A percentile compares a stretch with the other conserved stretches of the same genome.
These are phyloP conservation scores for Andrena fulva DNA, from an alignment of 2,888 invertebrate genomes.

Conservation along the genomic window DNA sequence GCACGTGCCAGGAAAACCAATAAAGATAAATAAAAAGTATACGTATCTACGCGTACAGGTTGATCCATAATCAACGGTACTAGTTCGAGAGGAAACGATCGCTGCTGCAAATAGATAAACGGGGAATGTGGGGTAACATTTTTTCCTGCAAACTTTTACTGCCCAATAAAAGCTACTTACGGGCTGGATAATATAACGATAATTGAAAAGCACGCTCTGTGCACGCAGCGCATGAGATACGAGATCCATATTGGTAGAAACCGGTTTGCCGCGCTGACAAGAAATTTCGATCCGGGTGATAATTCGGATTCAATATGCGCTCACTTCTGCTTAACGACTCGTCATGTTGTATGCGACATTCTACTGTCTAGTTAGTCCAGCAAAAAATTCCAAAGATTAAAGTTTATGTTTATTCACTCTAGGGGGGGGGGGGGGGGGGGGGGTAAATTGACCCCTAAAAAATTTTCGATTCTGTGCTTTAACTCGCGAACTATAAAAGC, in stretches of 20 bases:
- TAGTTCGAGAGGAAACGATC: background rate
- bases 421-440: too few relatives aligned
- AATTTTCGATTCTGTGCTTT: too few relatives aligned
- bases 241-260: conserved; percentile 5
- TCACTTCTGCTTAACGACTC: background rate
- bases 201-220: conserved; percentile 34
- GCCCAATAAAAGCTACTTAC: too few relatives aligned
- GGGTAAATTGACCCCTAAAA: too few relatives aligned
- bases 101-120: too few relatives aligned
- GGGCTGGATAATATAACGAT: conserved; percentile 15
- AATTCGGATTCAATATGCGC: background rate
- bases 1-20: conserved; percentile 1
- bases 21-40: conserved; percentile 24
- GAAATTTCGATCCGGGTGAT: background rate
- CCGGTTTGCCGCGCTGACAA: background rate
- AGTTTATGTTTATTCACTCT: too few relatives aligned
- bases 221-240: conserved; percentile 2
- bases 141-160: too few relatives aligned
- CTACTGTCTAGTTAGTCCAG: conserved; percentile 49
- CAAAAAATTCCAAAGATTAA: too few relatives aligned
- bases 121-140: background rate
- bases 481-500: too few relatives aligned
- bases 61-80: background rate
- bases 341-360: background rate
- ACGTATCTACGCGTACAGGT: background rate